A percentile compares a stretch with the other conserved stretches of the same genome.
phyloP scores from a whole-genome alignment of 2,113 vertebrate genomes.

The Felis chaus region DNA sequence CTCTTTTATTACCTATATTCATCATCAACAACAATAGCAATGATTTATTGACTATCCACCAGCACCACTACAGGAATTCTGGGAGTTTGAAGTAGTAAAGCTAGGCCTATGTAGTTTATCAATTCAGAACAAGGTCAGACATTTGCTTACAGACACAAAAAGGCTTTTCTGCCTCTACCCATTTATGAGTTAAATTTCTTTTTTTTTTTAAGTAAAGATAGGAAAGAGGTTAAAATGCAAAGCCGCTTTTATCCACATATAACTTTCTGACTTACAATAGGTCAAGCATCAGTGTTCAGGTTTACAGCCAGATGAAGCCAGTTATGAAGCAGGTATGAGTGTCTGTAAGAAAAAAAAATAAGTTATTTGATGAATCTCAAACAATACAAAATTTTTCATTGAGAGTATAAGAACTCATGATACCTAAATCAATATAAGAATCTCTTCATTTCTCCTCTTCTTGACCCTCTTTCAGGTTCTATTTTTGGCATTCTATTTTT shows the following conservation, averaged over 20 bases:
- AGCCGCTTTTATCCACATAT: not conserved
- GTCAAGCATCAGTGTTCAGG: constrained; percentile 72
- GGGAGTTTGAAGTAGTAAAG: constrained; percentile 29
- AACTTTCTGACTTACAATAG: constrained; percentile 74
- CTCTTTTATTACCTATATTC: not conserved
- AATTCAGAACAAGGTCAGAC: constrained; percentile 45
- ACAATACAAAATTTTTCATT: not conserved
- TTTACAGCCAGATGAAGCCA: not conserved
- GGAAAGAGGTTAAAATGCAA: constrained; percentile 28
- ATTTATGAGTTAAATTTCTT: not conserved
- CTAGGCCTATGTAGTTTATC: not conserved
- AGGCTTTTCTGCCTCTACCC: not conserved
- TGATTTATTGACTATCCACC: not conserved
- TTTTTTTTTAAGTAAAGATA: not conserved
- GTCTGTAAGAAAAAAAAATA: constrained; percentile 65
- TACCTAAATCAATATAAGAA: not conserved
- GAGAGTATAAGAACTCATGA: not conserved
- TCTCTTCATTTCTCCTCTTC: not conserved
- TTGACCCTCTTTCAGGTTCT: not conserved
- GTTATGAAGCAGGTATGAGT: not conserved
- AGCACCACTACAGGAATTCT: not conserved
- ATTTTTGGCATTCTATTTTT: not conserved
- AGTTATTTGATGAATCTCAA: constrained; percentile 36
- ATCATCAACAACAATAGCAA: not conserved
- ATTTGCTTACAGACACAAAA: constrained; percentile 34